phyloP scores from a whole-genome alignment of 2,113 vertebrate species.

The Anoura caudifer region DNA sequence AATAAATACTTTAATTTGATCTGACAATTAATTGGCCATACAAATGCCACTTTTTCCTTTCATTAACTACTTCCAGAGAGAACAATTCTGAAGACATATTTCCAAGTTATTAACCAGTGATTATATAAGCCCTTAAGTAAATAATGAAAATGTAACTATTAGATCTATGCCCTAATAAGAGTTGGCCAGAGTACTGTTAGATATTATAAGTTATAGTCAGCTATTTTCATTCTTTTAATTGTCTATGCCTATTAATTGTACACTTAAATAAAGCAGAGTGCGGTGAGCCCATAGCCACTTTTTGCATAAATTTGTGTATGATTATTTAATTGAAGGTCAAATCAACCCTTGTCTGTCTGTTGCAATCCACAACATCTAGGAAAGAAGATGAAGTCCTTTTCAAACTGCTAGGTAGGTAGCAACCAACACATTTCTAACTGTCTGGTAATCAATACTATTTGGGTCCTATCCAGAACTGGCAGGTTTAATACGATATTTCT shows the following conservation, averaged over 20 bases:
- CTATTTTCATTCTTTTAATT: slow-evolving; percentile 54
- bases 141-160: slow-evolving; percentile 61
- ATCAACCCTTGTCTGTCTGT: background rate
- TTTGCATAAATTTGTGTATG: slow-evolving; percentile 3
- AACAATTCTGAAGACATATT: slow-evolving; percentile 52
- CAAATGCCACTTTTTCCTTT: slow-evolving; percentile 35
- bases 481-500: background rate
- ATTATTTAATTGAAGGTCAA: slow-evolving; percentile 18
- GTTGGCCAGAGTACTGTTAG: background rate
- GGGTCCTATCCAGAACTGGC: background rate
- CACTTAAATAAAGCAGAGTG: background rate
- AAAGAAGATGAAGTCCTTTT: background rate
- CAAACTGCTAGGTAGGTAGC: background rate
- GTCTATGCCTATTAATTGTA: background rate
- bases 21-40: slow-evolving; percentile 29
- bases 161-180: slow-evolving; percentile 27
- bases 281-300: background rate
- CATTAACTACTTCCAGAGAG: background rate
- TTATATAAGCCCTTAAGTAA: slow-evolving; percentile 52
- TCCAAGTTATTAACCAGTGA: slow-evolving; percentile 47
- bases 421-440: background rate
- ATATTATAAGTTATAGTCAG: background rate
- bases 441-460: background rate
- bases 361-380: background rate
- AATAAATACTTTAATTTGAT: slow-evolving; percentile 60